These are phyloP conservation scores for Ornithoptera priamus DNA, from an alignment of 2,888 invertebrate genomes.

Conservation along the genomic window DNA sequence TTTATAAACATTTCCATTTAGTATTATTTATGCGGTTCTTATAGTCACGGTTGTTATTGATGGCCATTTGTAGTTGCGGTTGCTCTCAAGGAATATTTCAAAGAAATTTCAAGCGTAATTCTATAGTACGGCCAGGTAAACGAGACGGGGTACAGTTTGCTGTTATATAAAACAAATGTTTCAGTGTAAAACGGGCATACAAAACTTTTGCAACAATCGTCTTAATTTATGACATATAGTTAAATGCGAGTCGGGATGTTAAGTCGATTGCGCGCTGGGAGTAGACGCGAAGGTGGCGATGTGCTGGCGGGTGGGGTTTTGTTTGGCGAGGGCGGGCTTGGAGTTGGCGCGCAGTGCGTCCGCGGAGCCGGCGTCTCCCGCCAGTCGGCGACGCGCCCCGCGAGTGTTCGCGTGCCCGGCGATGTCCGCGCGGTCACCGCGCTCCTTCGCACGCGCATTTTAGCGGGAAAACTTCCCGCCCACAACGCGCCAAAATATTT, in stretches of 20 bases:
- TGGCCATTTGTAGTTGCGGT: no score
- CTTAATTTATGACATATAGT: no score
- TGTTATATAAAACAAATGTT: no score
- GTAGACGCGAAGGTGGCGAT: constrained; percentile 16
- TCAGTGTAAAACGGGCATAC: no score
- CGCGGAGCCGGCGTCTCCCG: constrained; percentile 43
- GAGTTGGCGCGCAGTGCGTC: constrained; percentile 56
- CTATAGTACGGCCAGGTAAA: no score
- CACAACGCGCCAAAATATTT: constrained; percentile 75
- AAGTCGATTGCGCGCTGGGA: constrained; percentile 18
- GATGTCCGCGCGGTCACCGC: constrained; percentile 73
- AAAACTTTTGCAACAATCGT: no score
- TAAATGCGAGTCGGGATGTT: not conserved
- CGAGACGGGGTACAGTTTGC: no score
- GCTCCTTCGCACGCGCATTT: constrained; percentile 59
- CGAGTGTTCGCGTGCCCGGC: constrained; percentile 52
- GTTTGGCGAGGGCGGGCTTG: constrained; percentile 78
- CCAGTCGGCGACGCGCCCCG: constrained; percentile 58
- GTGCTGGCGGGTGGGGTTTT: constrained; percentile 77
- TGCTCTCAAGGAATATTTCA: no score
- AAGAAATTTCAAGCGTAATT: no score
- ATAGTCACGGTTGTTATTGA: no score
- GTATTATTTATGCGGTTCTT: no score
- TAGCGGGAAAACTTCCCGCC: constrained; percentile 78
- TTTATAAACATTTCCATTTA: no score